Evolutionary conservation across 2,797 vertebrate species (phyloP).

Genomic region (Enteromius anoplus): DNA sequence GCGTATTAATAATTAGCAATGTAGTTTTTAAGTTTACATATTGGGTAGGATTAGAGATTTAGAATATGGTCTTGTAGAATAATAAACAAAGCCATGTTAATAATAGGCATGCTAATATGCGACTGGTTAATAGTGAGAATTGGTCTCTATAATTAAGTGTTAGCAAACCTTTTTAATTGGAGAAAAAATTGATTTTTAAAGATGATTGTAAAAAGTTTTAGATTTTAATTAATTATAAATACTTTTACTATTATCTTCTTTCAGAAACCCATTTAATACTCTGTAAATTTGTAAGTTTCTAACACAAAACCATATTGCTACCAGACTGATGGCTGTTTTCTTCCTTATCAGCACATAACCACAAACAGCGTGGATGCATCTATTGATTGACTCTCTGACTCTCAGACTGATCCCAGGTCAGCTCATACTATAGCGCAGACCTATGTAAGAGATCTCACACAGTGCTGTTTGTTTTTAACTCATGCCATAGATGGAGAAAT

Average conservation of each 20-base stretch:
- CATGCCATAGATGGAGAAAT: not conserved
- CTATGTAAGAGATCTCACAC: not conserved
- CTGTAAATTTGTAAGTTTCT: not conserved
- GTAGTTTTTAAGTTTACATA: not conserved
- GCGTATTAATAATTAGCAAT: not conserved
- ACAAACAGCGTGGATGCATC: conserved; percentile 30
- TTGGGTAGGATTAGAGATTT: not conserved
- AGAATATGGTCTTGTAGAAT: not conserved
- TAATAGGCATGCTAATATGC: no score
- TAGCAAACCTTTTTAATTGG: not conserved
- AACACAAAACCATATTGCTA: not conserved
- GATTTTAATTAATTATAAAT: not conserved
- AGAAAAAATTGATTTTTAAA: not conserved
- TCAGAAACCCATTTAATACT: not conserved
- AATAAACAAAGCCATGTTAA: no score
- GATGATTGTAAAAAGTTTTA: not conserved
- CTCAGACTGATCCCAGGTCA: conserved; percentile 31
- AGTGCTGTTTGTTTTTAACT: conserved; percentile 3
- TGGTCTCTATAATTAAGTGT: no score
- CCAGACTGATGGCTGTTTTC: conserved; percentile 7
- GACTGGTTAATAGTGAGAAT: no score
- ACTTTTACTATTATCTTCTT: not conserved
- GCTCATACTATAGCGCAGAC: conserved; percentile 1
- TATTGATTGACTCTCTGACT: conserved; percentile 30
- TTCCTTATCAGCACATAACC: conserved; percentile 22